Base-by-base conservation (phyloP, 2,113 vertebrate species). In the Lynx canadensis region DNA sequence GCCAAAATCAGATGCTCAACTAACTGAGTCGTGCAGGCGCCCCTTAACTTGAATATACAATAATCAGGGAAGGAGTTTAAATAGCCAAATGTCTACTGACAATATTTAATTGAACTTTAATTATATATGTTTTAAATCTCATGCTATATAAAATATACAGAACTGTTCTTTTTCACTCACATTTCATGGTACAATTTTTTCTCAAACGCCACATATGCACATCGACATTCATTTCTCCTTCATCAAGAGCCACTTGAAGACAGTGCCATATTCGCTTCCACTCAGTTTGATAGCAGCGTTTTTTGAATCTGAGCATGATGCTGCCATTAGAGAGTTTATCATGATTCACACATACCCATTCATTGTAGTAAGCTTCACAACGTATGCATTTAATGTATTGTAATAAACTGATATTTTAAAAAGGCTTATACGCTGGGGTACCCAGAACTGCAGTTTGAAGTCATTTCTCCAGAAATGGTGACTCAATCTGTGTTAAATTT, bases 401-500 rank as follows among this genome's bases (percentile, higher is more conserved):
- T 78, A 82, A 93, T 69, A 85, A 93, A 65, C 14, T 87, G 36
- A 73, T 60, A 80, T 91, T 84, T 89, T 23, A 12, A 36, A 38
- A 93, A 65, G 48, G 1, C 19, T 88, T 93, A 27, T 13, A 65
- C 12, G 6, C 50, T 31, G 10, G 76, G 41, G 14, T 9, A 86
- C 19, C 25, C 36, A 68, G 25, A 63, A 31, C 25, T 80, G 12
- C 29, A 73, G 31, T 82, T 91, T 63, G 19, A 91, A 78, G 71
- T 81, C 14, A 31, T 73, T 95, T 96, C 94, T 91, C 45, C 7
- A 93, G 76, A 97, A 94, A 82, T 65, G 86, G 71, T 89, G 45
- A 91, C 50, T 89, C 52, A 41, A 57, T 88, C n/a, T 89, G 57
- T 80, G 60, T 96, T 95, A 84, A 91, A 78, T 81, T 84, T 80